Conservation (phyloP, 1,140 invertebrate species). For the Drosophila novamexicana region DNA sequence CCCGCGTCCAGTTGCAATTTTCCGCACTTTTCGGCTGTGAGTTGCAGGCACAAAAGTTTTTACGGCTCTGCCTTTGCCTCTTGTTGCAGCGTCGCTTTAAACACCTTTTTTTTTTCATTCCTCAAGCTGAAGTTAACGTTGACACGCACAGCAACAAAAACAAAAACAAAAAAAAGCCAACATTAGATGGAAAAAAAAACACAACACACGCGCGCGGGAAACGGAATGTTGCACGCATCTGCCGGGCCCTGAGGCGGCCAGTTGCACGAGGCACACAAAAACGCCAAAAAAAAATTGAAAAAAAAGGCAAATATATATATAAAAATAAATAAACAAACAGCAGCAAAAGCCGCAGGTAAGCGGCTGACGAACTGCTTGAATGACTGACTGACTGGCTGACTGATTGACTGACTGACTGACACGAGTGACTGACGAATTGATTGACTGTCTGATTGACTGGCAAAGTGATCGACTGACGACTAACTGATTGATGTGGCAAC, state of each 20-base stretch:
- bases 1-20: constrained; percentile 6
- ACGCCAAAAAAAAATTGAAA: not conserved
- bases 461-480: constrained; percentile 3
- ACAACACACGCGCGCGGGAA: constrained; percentile 37
- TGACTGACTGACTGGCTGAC: constrained; percentile 12
- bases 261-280: constrained; percentile 1
- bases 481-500: constrained; percentile 33
- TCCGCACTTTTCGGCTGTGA: not conserved
- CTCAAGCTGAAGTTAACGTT: constrained; percentile 29
- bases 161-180: constrained; percentile 19
- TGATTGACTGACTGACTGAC: constrained; percentile 41
- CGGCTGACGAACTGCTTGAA: not conserved
- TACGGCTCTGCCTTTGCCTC: too few relatives aligned
- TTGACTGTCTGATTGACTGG: not conserved
- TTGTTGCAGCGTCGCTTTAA: constrained; percentile 42
- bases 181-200: constrained; percentile 6
- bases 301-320: not conserved
- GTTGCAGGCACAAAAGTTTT: constrained; percentile 16
- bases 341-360: not conserved
- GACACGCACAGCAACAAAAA: constrained; percentile 53
- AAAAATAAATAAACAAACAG: not conserved
- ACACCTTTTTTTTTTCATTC: constrained; percentile 54
- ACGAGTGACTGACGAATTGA: constrained; percentile 3
- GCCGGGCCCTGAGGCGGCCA: constrained; percentile 31
- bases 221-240: constrained; percentile 35